A percentile compares a stretch with the other conserved stretches of the same genome.
Evolutionary conservation across 2,888 invertebrate species (phyloP).

Genomic region (Odontocolon sp.): DNA sequence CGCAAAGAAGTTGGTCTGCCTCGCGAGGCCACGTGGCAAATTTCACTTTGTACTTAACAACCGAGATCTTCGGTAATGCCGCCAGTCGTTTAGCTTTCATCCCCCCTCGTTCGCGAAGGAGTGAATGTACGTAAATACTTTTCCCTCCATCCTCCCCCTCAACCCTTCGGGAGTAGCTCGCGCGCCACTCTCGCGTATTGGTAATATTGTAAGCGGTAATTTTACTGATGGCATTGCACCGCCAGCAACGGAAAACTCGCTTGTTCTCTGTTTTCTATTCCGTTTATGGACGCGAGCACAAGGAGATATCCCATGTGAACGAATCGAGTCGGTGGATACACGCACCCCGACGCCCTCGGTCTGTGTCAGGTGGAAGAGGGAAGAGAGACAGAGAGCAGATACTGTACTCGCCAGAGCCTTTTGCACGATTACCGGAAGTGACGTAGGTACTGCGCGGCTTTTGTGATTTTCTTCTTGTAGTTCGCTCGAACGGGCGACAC

Average conservation of each 20-base stretch:
- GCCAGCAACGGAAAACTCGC: conserved; percentile 34
- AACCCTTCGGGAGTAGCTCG: background rate
- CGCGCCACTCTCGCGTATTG: conserved; percentile 72
- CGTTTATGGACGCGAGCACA: conserved; percentile 57
- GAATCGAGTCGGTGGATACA: conserved; percentile 16
- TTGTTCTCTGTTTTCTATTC: conserved; percentile 67
- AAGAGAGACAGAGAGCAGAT: background rate
- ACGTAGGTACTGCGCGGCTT: conserved; percentile 30
- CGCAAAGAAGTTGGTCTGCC: too few species aligned
- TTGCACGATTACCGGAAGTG: conserved; percentile 62
- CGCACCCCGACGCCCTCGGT: conserved; percentile 28
- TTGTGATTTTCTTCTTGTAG: conserved; percentile 25
- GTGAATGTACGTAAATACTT: conserved; percentile 8
- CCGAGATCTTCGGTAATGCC: conserved; percentile 23
- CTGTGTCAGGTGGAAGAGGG: background rate
- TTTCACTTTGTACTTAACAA: conserved; percentile 54
- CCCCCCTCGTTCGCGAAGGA: conserved; percentile 26
- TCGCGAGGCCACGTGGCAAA: conserved; percentile 52
- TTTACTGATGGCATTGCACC: conserved; percentile 77
- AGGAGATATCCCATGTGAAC: conserved; percentile 42
- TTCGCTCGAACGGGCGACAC: conserved; percentile 25
- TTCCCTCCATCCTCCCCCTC: background rate
- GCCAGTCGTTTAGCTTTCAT: conserved; percentile 41
- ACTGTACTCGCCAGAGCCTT: conserved; percentile 26
- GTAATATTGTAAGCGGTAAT: conserved; percentile 77